Percentiles rank a stretch among this genome's conserved stretches.
Evolutionary conservation across 1,140 invertebrate species (phyloP).

Genomic region (Drosophila pruinosa): DNA sequence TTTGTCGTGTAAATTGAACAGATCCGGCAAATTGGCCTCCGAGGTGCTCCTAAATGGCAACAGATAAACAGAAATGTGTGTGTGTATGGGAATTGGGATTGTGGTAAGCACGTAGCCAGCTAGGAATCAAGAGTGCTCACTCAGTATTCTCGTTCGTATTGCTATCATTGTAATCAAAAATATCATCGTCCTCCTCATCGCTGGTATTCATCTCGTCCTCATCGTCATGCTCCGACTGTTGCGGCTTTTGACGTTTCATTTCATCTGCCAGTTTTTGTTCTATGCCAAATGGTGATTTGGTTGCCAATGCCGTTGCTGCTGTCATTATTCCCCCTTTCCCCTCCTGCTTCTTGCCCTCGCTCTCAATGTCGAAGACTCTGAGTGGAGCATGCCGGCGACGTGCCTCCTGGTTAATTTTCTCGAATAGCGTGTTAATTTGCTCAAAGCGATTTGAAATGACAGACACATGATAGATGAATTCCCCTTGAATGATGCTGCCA

Average conservation of each 20-base stretch:
- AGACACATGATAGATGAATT: slow-evolving; percentile 78
- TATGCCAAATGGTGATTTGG: slow-evolving; percentile 45
- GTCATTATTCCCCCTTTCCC: slow-evolving; percentile 35
- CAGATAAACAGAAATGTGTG: neutral
- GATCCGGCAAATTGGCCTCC: slow-evolving; percentile 68
- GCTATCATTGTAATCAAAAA: slow-evolving; percentile 68
- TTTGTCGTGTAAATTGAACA: slow-evolving; percentile 79
- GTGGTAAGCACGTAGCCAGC: neutral
- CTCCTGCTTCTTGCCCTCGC: slow-evolving; percentile 60
- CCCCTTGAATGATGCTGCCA: slow-evolving; percentile 72
- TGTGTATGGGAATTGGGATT: neutral
- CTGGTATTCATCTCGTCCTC: slow-evolving; percentile 63
- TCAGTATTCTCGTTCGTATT: slow-evolving; percentile 52
- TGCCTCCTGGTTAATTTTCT: slow-evolving; percentile 78
- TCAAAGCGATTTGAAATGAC: slow-evolving; percentile 73
- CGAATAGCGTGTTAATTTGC: slow-evolving; percentile 69
- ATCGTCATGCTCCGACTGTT: slow-evolving; percentile 35
- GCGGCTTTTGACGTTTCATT: slow-evolving; percentile 48
- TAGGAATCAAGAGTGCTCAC: no score
- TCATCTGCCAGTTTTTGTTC: slow-evolving; percentile 57
- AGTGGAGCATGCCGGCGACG: slow-evolving; percentile 63
- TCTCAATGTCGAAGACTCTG: slow-evolving; percentile 74
- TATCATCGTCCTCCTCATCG: slow-evolving; percentile 66
- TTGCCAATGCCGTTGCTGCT: slow-evolving; percentile 24
- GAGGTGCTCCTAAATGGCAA: slow-evolving; percentile 53